Evolutionary conservation across 2,888 invertebrate species (phyloP), one percentile per base, ranked within the genome.

Genomic region (Physocephala rufipes): DNA sequence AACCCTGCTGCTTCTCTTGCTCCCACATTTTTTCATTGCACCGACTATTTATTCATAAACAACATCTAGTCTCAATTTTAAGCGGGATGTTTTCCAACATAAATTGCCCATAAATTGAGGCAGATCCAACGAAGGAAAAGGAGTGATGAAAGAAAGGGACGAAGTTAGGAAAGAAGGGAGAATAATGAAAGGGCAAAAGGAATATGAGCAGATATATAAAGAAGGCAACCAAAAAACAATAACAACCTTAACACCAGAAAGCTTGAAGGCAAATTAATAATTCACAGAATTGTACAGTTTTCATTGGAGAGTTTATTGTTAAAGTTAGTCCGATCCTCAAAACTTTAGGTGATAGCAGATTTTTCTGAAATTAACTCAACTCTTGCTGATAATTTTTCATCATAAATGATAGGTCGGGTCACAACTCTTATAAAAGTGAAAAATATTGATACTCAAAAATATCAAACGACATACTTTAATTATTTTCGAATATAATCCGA

Each of bases 1-100:
- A 58, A 67, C 67, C 67, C 45, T 24, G 28, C 45, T n/a, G 58
- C 16, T 5, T 24, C 16, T 67, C 45, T n/a, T 67, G 61, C 30
- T 62, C 30, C 68, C 45, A 51, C 36, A 66, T 66, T 53, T 43
- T 66, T 66, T 55, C 53, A 28, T 55, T 36, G 26, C 66, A 51
- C 53, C 47, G 45, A 43, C 13, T 36, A 62, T 62, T 26, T 28
- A 47, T 64, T 64, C 47, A 64, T 47, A 49, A 61, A 61, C 61
- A 21, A 12, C 26, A 59, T 13, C 15, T 26, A 58, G 9, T 36
- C 15, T 13, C 24, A 58, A 24, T 26, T 53, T 26, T 15, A 24
- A 58, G 26, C 58, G 28, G 1, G 58, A 28, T n/a, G 21, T 53
- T 21, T 21, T 21, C 19, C 45, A 63, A 26, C 63, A 63, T 45